Percentiles rank a stretch among this genome's conserved stretches.
These are phyloP conservation scores for Ashinkailepas kermadecensis DNA, from an alignment of 2,888 invertebrate genomes.

Conservation along the genomic window DNA sequence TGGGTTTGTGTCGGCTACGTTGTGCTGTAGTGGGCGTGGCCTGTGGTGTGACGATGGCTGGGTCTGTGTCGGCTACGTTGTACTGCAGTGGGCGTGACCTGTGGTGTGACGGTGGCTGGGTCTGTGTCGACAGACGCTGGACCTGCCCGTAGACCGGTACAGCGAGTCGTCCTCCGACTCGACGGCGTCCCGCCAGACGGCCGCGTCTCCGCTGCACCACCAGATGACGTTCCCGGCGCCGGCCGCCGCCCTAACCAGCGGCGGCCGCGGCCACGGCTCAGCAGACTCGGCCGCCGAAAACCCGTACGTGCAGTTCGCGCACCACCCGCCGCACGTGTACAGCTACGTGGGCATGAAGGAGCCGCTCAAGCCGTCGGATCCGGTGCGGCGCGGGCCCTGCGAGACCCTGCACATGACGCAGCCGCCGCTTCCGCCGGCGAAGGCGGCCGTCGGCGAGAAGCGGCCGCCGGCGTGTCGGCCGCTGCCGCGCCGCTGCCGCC, in stretches of 20 bases:
- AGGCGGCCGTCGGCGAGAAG: slow-evolving; percentile 28
- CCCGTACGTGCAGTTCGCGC: slow-evolving; percentile 70
- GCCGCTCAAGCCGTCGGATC: slow-evolving; percentile 33
- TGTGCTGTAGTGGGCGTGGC: not conserved
- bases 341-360: slow-evolving; percentile 65
- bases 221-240: slow-evolving; percentile 31
- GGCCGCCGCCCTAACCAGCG: slow-evolving; percentile 39
- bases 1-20: not conserved
- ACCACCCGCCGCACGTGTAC: slow-evolving; percentile 63
- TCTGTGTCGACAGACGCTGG: slow-evolving; percentile 19
- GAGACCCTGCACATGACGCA: slow-evolving; percentile 42
- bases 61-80: not conserved
- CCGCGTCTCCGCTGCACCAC: slow-evolving; percentile 33
- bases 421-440: slow-evolving; percentile 43
- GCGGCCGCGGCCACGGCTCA: slow-evolving; percentile 34
- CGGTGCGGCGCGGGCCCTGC: slow-evolving; percentile 22
- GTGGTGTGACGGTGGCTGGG: not conserved
- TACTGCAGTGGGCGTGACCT: not conserved
- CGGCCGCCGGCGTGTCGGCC: slow-evolving; percentile 32
- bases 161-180: slow-evolving; percentile 70
- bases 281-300: slow-evolving; percentile 43
- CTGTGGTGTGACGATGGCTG: not conserved
- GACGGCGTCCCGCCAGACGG: slow-evolving; percentile 43
- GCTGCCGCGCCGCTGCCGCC: slow-evolving; percentile 40
- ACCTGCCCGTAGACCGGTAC: slow-evolving; percentile 54